Percentiles rank a stretch among this genome's conserved stretches.
These are phyloP conservation scores for Zeuzera pyrina DNA, from an alignment of 2,888 invertebrate genomes.

Conservation along the genomic window DNA sequence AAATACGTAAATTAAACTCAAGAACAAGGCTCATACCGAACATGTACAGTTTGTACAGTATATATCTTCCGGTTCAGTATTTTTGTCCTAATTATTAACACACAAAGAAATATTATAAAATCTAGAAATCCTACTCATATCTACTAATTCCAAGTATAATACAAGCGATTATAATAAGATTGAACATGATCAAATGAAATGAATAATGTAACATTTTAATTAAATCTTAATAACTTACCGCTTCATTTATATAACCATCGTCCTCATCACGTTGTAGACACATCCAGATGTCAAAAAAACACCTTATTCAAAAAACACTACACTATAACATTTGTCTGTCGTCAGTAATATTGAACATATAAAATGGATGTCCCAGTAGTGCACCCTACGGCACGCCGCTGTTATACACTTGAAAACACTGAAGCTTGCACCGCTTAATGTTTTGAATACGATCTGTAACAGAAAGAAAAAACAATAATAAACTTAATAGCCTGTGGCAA, in stretches of 20 bases:
- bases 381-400: conserved; percentile 51
- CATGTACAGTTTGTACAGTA: too few relatives aligned
- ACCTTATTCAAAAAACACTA: conserved; percentile 24
- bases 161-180: too few relatives aligned
- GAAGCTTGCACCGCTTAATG: conserved; percentile 43
- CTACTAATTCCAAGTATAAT: too few relatives aligned
- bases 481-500: conserved; percentile 37
- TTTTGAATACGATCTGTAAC: conserved; percentile 71
- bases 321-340: conserved; percentile 26
- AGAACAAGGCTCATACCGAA: too few relatives aligned
- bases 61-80: too few relatives aligned
- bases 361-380: conserved; percentile 25
- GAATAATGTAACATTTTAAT: conserved; percentile 9
- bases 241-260: conserved; percentile 48
- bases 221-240: conserved; percentile 35
- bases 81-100: too few relatives aligned
- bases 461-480: conserved; percentile 69
- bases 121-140: too few relatives aligned
- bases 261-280: conserved; percentile 61
- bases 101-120: too few relatives aligned
- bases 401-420: conserved; percentile 41
- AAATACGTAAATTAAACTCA: too few relatives aligned
- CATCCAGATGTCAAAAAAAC: conserved; percentile 52
- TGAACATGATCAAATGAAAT: conserved; percentile 11
- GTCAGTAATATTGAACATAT: conserved; percentile 13